phyloP scores from a whole-genome alignment of 1,140 invertebrate species.

The Colletes gigas region DNA sequence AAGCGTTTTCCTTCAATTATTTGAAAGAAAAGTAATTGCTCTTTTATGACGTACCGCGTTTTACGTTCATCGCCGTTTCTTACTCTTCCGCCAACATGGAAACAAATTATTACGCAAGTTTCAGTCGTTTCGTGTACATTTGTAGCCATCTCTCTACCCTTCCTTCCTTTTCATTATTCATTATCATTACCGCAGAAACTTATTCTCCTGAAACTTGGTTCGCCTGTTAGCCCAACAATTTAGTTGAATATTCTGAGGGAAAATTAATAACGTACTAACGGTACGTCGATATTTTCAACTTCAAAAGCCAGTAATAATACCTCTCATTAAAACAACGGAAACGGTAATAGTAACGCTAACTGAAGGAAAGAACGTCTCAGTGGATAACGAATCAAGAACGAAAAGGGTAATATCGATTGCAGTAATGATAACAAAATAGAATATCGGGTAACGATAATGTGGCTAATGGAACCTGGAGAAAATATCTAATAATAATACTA shows the following conservation, averaged over 20 bases:
- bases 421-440: not conserved
- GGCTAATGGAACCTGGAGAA: not conserved
- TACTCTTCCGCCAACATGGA: not conserved
- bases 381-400: not conserved
- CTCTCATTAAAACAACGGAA: not conserved
- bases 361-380: not conserved
- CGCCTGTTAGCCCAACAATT: constrained; percentile 17
- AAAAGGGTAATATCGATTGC: not conserved
- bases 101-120: constrained; percentile 38
- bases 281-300: not conserved
- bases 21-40: not conserved
- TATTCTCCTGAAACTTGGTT: constrained; percentile 23
- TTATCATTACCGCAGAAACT: constrained; percentile 33
- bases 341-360: not conserved
- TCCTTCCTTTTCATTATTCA: constrained; percentile 29
- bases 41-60: not conserved
- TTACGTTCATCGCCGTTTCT: constrained; percentile 15
- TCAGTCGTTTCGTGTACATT: constrained; percentile 16
- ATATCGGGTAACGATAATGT: not conserved
- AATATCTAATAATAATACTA: not conserved
- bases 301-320: not conserved
- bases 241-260: not conserved
- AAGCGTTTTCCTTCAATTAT: not conserved
- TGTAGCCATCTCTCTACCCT: not conserved
- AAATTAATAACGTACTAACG: constrained; percentile 17